Percentiles rank a stretch among this genome's conserved stretches.
Conservation (phyloP, 2,888 invertebrate genomes). For the Agonopterix alstromeriana region DNA sequence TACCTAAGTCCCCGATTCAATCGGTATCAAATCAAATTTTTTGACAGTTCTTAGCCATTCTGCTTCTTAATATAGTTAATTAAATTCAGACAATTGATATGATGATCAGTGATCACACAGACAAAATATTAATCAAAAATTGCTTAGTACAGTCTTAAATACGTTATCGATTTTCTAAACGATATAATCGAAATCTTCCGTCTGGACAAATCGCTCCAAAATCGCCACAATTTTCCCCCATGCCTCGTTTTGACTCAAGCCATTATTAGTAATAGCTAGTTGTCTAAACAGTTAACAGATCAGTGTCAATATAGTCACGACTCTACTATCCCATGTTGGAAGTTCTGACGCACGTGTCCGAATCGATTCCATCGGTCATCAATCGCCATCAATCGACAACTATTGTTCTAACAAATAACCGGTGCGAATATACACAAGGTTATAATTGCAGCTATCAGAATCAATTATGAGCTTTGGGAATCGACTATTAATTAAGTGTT, state of each 20-base stretch:
- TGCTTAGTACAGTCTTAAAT: no score
- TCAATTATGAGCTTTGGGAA: slow-evolving; percentile 1
- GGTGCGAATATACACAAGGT: slow-evolving; percentile 12
- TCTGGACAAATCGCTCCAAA: not conserved
- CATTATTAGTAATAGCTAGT: not conserved
- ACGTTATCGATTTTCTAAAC: no score
- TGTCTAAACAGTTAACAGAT: slow-evolving; percentile 14
- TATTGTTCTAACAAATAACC: slow-evolving; percentile 36
- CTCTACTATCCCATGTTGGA: slow-evolving; percentile 10
- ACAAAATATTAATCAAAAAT: no score
- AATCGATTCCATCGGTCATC: slow-evolving; percentile 37
- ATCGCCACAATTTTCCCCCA: no score
- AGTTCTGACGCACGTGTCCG: slow-evolving; percentile 13
- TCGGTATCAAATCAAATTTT: no score
- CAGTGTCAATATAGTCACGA: slow-evolving; percentile 47
- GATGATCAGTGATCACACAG: no score
- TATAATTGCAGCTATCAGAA: slow-evolving; percentile 2
- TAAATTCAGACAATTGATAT: no score
- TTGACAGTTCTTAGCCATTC: no score
- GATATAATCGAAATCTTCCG: not conserved
- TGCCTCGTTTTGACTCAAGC: no score
- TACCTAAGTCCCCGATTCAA: no score
- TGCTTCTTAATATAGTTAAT: no score
- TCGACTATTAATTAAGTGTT: not conserved
- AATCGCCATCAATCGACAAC: slow-evolving; percentile 27